Evolutionary conservation across 2,113 vertebrate species (phyloP).

Genomic region (Anseranas semipalmata): DNA sequence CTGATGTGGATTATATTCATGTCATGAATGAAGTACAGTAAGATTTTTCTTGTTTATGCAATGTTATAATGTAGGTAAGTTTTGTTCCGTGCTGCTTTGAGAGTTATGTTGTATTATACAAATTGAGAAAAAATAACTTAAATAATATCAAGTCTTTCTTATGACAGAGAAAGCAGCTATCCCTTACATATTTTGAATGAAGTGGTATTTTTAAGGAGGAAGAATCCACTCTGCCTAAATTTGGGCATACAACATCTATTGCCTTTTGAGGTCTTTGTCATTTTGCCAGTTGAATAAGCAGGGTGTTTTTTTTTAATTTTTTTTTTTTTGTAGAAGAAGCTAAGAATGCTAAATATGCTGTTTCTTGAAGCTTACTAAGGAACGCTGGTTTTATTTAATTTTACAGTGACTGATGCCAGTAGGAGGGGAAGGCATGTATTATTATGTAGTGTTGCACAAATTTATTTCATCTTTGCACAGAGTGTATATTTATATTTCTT

Average conservation of each 20-base stretch:
- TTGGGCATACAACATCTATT: not conserved
- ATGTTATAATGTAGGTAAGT: not conserved
- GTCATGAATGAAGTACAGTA: not conserved
- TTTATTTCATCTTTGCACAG: slow-evolving; percentile 2
- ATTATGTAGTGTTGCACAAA: not conserved
- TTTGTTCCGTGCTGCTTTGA: not conserved
- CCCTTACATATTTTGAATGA: not conserved
- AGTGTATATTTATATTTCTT: not conserved
- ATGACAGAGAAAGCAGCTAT: not conserved
- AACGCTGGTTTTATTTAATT: not conserved
- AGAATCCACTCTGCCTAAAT: not conserved
- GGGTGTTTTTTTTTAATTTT: not conserved
- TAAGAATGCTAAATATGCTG: not conserved
- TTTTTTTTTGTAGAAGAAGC: not conserved
- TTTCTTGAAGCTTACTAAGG: slow-evolving; percentile 1
- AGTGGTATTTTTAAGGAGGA: not conserved
- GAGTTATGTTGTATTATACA: not conserved
- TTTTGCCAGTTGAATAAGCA: slow-evolving; percentile 32
- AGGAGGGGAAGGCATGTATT: not conserved
- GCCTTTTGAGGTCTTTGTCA: slow-evolving; percentile 4
- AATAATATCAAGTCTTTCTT: not conserved
- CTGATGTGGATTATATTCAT: not conserved
- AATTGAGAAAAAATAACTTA: not conserved
- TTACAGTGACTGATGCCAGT: not conserved
- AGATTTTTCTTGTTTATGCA: not conserved